Percentiles rank a stretch among this genome's conserved stretches.
phyloP scores from a whole-genome alignment of 2,797 vertebrate genomes.

The Alauda arvensis region DNA sequence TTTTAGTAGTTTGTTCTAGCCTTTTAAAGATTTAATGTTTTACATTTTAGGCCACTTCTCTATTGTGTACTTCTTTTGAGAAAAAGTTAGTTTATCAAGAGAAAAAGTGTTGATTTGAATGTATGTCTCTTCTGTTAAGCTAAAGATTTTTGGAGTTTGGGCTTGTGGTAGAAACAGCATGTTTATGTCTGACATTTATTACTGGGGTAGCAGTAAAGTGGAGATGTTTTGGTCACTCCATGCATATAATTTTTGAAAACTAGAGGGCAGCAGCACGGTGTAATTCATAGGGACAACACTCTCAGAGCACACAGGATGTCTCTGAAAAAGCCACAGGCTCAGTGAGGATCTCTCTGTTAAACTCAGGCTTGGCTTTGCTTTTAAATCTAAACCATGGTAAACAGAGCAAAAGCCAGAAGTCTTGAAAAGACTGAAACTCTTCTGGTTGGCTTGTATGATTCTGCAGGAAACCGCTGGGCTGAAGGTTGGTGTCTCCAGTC shows the following conservation, averaged over 20 bases:
- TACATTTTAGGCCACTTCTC: not conserved
- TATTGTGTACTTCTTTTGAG: not conserved
- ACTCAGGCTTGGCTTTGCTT: not conserved
- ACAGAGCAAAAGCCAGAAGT: not conserved
- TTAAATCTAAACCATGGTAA: not conserved
- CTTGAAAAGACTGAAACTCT: not conserved
- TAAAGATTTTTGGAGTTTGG: not conserved
- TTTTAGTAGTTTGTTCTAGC: not conserved
- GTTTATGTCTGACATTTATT: not conserved
- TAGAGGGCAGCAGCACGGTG: not conserved
- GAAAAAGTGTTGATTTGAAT: not conserved
- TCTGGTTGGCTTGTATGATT: not conserved
- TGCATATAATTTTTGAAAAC: not conserved
- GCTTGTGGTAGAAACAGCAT: not conserved
- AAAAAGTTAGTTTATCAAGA: not conserved
- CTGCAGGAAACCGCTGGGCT: conserved; percentile 93
- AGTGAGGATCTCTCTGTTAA: not conserved
- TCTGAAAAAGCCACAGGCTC: not conserved
- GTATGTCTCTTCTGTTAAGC: not conserved
- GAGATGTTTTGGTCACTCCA: not conserved
- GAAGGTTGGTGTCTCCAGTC: conserved; percentile 95
- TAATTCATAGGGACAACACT: not conserved
- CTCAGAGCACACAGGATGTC: not conserved
- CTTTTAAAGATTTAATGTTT: not conserved
- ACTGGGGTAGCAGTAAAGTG: not conserved